Base-by-base conservation (phyloP, 1,140 invertebrate species). In the Drosophila subobscura region DNA sequence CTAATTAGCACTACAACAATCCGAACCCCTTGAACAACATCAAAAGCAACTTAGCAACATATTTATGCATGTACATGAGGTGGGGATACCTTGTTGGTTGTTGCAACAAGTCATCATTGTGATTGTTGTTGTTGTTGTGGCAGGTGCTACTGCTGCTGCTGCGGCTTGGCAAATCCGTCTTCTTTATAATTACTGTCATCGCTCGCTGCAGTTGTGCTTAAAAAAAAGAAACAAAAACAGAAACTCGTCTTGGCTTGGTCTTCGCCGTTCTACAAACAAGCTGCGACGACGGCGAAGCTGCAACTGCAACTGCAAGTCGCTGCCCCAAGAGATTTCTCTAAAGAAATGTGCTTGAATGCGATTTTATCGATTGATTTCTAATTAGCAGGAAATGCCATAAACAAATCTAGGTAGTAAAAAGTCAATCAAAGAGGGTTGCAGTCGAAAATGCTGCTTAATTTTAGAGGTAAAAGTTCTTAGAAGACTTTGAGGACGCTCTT, bases 161-260 rank as follows among this genome's bases (percentile, higher is more conserved):
- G n/a, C 33, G 29, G 45, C 52, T 68, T 83, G 65, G 79, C 74
- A 88, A 88, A 86, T 86, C 81, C 81, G 83, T 88, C 83, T 86
- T 81, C 77, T 81, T 72, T 67, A 68, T 81, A 86, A 88, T 86
- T 78, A 80, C 83, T 81, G 83, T 78, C 81, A 81, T 77, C 77
- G 51, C 51, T 27, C n/a, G 5, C 20, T 5, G 16, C 51, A 58
- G 16, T 55, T 57, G 58, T 67, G 74, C 49, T 67, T 54, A 49
- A 46, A 47, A 72, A 61, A 23, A n/a, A 59, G 44, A 20, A 59
- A 25, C 37, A 23, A 22, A 46, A 55, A 51, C 33, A 42, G 58
- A 81, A 83, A 79, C 79, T 54, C 60, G 79, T 83, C 80, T 75
- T 76, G 42, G 42, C 46, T 58, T 72, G 42, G 54, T 71, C 45